These are phyloP conservation scores for Butorides virescens DNA, from an alignment of 2,113 vertebrate species.

Conservation along the genomic window DNA sequence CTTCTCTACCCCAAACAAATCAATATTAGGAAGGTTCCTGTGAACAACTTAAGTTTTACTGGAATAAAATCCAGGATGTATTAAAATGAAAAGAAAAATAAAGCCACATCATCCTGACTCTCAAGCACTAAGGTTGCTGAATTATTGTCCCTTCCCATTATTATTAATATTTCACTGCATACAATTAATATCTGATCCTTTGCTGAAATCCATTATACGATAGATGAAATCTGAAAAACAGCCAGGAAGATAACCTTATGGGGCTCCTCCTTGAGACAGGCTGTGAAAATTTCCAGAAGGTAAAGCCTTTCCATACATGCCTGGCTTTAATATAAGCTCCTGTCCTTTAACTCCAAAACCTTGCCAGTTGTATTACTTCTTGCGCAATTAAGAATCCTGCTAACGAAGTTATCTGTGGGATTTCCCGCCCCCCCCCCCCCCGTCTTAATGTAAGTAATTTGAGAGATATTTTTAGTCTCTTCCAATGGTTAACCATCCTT, in stretches of 20 bases:
- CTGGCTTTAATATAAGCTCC: neutral
- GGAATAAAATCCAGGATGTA: neutral
- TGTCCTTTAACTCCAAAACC: neutral
- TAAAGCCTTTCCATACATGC: neutral
- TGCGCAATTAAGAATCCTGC: neutral
- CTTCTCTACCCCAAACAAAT: neutral
- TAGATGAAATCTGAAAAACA: neutral
- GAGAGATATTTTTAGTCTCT: neutral
- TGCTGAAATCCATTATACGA: neutral
- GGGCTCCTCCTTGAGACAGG: neutral
- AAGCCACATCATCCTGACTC: neutral
- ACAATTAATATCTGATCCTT: neutral
- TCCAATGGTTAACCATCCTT: neutral
- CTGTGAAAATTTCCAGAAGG: neutral
- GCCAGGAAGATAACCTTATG: neutral
- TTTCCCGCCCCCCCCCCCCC: too few relatives aligned
- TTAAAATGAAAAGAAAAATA: neutral
- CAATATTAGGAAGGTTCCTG: neutral
- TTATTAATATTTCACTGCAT: neutral
- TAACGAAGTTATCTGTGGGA: neutral
- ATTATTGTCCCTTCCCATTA: neutral
- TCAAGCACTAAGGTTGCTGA: neutral
- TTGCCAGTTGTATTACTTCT: neutral
- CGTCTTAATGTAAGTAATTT: neutral
- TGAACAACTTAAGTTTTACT: neutral